Evolutionary conservation across 2,888 invertebrate species (phyloP).

Genomic region (Drosophila austrosaltans): DNA sequence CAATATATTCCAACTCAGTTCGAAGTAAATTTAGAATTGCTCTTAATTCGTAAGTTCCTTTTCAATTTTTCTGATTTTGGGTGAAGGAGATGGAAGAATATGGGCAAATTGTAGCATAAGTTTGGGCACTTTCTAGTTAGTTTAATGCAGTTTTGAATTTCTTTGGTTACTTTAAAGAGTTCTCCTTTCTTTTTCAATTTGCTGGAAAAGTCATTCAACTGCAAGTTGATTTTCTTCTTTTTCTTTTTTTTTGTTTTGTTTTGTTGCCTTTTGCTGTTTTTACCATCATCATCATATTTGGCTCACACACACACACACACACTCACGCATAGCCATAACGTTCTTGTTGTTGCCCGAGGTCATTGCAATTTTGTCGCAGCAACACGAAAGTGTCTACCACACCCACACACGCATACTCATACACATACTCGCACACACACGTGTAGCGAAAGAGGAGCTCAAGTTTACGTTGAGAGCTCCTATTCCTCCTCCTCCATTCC

Average conservation of each 20-base stretch:
- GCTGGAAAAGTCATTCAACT: conserved; percentile 53
- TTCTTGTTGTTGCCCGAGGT: conserved; percentile 63
- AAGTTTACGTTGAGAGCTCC: conserved; percentile 38
- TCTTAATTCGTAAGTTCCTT: no score
- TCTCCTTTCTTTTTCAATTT: conserved; percentile 14
- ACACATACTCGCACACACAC: conserved; percentile 14
- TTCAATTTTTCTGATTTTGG: no score
- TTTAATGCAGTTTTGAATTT: not conserved
- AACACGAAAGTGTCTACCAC: conserved; percentile 63
- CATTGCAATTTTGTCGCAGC: conserved; percentile 62
- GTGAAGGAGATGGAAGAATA: not conserved
- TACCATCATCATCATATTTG: conserved; percentile 22
- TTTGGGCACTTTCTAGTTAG: not conserved
- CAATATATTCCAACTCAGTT: no score
- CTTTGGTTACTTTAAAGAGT: conserved; percentile 6
- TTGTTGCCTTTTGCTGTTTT: conserved; percentile 28
- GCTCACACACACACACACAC: conserved; percentile 19
- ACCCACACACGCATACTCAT: conserved; percentile 17
- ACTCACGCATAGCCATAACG: conserved; percentile 35
- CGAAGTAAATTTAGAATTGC: not conserved
- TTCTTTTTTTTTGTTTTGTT: not conserved
- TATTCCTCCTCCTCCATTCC: conserved; percentile 18
- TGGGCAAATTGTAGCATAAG: not conserved
- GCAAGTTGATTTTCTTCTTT: conserved; percentile 10
- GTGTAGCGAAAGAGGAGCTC: conserved; percentile 16